Conservation (phyloP, 2,113 vertebrate species). For the Pseudopipra pipra region DNA sequence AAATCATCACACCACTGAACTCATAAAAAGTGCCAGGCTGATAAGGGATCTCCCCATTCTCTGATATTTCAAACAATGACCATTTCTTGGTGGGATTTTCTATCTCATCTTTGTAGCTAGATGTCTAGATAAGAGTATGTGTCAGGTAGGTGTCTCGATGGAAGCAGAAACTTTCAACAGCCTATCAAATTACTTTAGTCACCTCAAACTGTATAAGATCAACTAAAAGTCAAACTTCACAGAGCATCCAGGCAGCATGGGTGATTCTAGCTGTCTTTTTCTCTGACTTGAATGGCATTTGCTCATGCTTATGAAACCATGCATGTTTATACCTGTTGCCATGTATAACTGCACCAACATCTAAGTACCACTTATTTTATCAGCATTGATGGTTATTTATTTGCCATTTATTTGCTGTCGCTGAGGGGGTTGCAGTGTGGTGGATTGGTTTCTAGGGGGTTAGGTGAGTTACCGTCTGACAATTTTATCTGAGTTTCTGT, state of each 20-base stretch:
- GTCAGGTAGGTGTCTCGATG: neutral
- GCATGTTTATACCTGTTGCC: neutral
- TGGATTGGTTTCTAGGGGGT: neutral
- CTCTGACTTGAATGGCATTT: neutral
- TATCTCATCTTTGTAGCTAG: neutral
- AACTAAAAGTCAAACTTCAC: neutral
- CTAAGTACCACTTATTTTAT: neutral
- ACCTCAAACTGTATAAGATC: neutral
- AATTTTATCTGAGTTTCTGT: conserved; percentile 45
- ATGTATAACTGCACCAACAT: neutral
- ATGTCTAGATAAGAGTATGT: neutral
- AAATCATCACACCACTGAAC: neutral
- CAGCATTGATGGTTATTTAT: neutral
- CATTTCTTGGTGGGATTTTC: neutral
- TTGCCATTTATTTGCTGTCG: neutral
- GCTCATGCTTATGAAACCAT: neutral
- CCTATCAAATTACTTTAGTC: neutral
- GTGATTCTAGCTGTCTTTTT: neutral
- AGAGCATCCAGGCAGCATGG: neutral
- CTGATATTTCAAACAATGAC: neutral
- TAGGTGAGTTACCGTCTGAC: neutral
- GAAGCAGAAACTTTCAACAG: neutral
- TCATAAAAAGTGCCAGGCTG: neutral
- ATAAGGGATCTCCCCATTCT: neutral
- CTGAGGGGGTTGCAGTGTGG: neutral